Evolutionary conservation across 2,113 vertebrate genomes (phyloP).

Genomic region (Physeter macrocephalus): DNA sequence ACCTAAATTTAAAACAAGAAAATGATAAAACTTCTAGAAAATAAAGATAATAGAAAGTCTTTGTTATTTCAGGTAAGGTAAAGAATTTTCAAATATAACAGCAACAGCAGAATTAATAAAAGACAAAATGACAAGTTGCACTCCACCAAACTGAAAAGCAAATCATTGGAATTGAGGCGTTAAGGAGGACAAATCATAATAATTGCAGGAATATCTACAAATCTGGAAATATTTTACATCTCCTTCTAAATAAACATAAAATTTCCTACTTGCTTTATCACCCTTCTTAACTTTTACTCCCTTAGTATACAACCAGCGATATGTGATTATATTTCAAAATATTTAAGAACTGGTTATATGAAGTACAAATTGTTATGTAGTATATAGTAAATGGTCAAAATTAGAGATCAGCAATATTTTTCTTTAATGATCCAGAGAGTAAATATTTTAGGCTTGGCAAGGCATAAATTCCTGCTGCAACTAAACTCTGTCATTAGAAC

Average conservation of each 20-base stretch:
- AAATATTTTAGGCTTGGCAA: background rate
- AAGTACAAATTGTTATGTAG: background rate
- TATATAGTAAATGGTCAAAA: background rate
- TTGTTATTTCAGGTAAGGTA: background rate
- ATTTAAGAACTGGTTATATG: background rate
- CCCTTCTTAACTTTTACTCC: background rate
- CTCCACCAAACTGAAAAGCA: background rate
- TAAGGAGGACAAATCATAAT: background rate
- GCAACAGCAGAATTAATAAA: background rate
- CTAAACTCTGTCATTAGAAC: background rate
- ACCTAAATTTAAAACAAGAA: background rate
- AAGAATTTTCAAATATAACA: background rate
- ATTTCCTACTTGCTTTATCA: background rate
- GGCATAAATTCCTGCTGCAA: background rate
- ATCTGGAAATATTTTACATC: background rate
- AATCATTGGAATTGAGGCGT: background rate
- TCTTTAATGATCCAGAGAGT: background rate
- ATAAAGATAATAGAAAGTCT: background rate
- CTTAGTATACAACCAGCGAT: background rate
- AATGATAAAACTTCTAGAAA: background rate
- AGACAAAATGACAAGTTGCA: background rate
- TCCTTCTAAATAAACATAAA: background rate
- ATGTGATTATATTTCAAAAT: background rate
- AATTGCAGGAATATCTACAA: background rate
- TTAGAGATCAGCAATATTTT: background rate